Conservation (phyloP, 1,140 invertebrate species). For the Mya arenaria region DNA sequence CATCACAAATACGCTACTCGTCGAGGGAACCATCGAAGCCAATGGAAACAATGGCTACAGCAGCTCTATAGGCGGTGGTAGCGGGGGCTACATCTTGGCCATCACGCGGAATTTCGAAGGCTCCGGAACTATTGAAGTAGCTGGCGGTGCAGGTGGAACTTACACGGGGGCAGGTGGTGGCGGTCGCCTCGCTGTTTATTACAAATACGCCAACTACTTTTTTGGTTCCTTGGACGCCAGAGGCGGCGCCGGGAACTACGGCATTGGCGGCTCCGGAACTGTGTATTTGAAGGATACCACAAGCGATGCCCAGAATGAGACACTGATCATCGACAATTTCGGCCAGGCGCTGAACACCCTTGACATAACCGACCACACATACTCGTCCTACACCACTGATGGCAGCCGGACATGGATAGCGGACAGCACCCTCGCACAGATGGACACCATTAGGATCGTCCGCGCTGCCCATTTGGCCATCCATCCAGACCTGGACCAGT, state of each 20-base stretch:
- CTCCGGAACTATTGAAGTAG: constrained; percentile 64
- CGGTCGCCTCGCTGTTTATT: constrained; percentile 66
- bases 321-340: constrained; percentile 69
- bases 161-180: constrained; percentile 66
- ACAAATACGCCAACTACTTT: constrained; percentile 60
- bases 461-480: constrained; percentile 65
- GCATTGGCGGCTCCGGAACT: constrained; percentile 69
- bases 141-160: constrained; percentile 54
- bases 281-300: constrained; percentile 66
- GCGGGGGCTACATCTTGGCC: constrained; percentile 68
- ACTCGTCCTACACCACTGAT: constrained; percentile 15
- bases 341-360: constrained; percentile 22
- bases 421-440: neutral
- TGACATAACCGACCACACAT: constrained; percentile 38
- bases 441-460: constrained; percentile 57
- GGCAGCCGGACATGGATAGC: constrained; percentile 62
- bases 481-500: constrained; percentile 57
- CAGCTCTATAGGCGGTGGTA: constrained; percentile 56
- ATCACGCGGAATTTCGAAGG: constrained; percentile 65
- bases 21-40: constrained; percentile 66
- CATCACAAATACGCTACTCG: constrained; percentile 48
- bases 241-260: constrained; percentile 58
- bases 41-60: constrained; percentile 60
- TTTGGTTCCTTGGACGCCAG: constrained; percentile 59
- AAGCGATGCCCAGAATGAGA: constrained; percentile 60